phyloP scores from a whole-genome alignment of 2,113 vertebrate species.

The Deroptyus accipitrinus region DNA sequence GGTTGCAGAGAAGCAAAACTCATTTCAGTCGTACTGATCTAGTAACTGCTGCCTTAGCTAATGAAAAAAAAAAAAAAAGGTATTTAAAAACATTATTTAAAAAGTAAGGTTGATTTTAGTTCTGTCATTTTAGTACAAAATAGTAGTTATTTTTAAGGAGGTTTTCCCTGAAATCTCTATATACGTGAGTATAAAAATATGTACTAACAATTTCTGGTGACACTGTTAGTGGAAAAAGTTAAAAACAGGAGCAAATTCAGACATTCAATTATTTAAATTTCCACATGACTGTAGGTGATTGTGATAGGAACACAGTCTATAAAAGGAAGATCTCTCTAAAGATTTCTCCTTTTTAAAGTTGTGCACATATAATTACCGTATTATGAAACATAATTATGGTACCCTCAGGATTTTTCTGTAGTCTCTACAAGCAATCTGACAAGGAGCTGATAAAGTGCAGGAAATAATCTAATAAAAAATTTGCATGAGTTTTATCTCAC shows the following conservation, averaged over 20 bases:
- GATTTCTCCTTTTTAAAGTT: neutral
- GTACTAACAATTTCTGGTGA: neutral
- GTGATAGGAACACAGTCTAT: neutral
- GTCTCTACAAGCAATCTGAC: neutral
- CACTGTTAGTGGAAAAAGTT: neutral
- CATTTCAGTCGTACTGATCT: neutral
- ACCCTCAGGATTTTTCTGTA: neutral
- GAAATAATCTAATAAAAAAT: slow-evolving; percentile 7
- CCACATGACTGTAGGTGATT: neutral
- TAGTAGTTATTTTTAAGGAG: neutral
- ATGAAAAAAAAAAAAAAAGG: accelerated
- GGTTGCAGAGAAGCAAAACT: neutral
- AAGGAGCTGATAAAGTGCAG: neutral
- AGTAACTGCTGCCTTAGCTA: neutral
- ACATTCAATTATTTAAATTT: neutral
- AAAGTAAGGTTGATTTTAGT: neutral
- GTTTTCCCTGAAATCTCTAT: neutral
- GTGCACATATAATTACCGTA: neutral
- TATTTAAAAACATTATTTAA: neutral
- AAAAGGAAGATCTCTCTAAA: neutral
- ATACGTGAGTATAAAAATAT: neutral
- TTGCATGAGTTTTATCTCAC: neutral
- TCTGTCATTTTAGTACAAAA: neutral
- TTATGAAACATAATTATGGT: neutral
- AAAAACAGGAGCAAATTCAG: neutral